Base-by-base conservation (phyloP, 1,140 invertebrate genomes). In the Aphaenogaster rudis region DNA sequence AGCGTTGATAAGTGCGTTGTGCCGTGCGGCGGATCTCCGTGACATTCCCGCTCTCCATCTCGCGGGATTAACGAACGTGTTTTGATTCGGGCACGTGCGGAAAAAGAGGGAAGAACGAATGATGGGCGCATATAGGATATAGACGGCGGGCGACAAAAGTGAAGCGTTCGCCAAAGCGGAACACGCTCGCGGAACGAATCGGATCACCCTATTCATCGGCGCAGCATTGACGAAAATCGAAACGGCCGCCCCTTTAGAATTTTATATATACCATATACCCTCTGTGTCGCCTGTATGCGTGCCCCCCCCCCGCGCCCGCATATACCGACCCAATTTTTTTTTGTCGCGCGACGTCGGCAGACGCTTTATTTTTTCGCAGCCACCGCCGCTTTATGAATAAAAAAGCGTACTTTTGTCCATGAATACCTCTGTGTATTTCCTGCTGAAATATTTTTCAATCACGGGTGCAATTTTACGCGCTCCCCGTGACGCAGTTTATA, bases 171-270 rank as follows among this genome's bases (percentile, higher is more conserved):
- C 45, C 78, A 82, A 72, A 87, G 79, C 66, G 66, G 33, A 72
- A 82, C 77, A 63, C 57, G 39, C 67, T 59, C 59, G 72, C 59
- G 57, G 8, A 78, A 78, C 64, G 86, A 86, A 86, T 90, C 78
- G 67, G 69, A 89, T 86, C 87, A 36, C 50, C 6, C 79, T 88
- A 66, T 89, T 88, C 88, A 86, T 88, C 74, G 88, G 66, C 50
- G 59, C 74, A 86, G 57, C 81, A 67, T 88, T 88, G 80, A 72
- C 66, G 81, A 88, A 89, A 88, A 89, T 76, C 54, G 76, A 79
- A 69, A 76, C 82, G 66, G 81, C 33, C 80, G 33, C 57, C 59
- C 54, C 77, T 88, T 87, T 61, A 63, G 72, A 89, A 89, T 88
- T 88, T 87, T 50, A 57, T 36, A 54, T 59, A 59, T 59, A 11